Evolutionary conservation across 30 jellyfish, hydroid and myxozoan genomes (phyloP).

Genomic region (Aurelia aurita): DNA sequence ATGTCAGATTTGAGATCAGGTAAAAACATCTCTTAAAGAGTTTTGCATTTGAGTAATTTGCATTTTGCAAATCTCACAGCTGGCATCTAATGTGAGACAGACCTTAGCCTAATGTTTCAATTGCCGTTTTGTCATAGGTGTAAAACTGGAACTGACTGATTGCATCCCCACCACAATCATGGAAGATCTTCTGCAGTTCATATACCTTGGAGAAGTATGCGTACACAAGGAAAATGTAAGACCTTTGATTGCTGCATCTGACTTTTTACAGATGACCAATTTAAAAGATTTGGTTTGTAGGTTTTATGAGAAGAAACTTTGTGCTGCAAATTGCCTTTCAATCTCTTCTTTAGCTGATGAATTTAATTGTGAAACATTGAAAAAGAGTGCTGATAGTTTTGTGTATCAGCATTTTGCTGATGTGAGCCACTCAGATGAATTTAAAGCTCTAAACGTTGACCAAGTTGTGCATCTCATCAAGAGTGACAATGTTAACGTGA

Average conservation of each 20-base stretch:
- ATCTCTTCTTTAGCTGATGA: constrained; percentile 97
- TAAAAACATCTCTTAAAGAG: too few species aligned
- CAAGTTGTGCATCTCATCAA: constrained; percentile 82
- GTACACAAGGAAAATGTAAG: constrained; percentile 93
- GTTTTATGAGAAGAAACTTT: constrained; percentile 84
- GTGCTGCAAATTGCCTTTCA: constrained; percentile 95
- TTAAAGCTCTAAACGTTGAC: constrained; percentile 55
- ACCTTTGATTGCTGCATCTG: constrained; percentile 90
- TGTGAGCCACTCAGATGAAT: constrained; percentile 94
- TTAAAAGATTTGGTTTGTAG: constrained; percentile 94
- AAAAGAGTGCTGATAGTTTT: constrained; percentile 86
- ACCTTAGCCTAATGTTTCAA: too few species aligned
- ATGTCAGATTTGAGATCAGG: too few species aligned
- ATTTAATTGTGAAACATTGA: constrained; percentile 82
- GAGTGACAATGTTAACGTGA: constrained; percentile 75
- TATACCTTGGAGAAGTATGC: constrained; percentile 92
- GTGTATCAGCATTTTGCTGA: constrained; percentile 79
- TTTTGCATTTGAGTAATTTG: too few species aligned
- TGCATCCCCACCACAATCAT: constrained; percentile 50
- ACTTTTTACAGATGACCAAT: constrained; percentile 76
- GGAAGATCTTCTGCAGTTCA: constrained; percentile 92
- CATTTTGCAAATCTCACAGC: too few species aligned
- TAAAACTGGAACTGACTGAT: constrained; percentile 44
- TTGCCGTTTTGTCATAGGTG: constrained; percentile 22
- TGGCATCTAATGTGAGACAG: too few species aligned